Percentiles rank a stretch among this genome's conserved stretches.
These are phyloP conservation scores for Glaucomys volans DNA, from an alignment of 2,113 vertebrate genomes.

Conservation along the genomic window DNA sequence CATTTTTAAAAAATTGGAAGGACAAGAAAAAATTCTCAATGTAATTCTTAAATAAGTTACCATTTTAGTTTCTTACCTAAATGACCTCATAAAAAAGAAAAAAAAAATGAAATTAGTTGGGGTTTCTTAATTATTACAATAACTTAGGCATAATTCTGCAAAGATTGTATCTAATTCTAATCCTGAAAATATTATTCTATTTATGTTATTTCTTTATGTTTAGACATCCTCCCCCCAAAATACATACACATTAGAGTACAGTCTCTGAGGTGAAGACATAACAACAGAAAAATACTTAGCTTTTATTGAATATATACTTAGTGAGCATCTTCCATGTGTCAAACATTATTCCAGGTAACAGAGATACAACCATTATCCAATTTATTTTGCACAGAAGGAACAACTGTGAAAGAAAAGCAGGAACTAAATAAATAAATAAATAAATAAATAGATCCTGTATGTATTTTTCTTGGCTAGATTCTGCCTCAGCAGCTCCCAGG, in stretches of 20 bases:
- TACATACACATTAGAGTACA: background rate
- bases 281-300: background rate
- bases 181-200: background rate
- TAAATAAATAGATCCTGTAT: background rate
- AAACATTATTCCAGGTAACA: background rate
- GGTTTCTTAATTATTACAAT: background rate
- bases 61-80: background rate
- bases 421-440: background rate
- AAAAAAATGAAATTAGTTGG: background rate
- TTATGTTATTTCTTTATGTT: background rate
- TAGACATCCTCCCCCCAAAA: background rate
- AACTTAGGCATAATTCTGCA: background rate
- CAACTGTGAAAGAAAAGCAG: background rate
- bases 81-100: background rate
- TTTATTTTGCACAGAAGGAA: background rate
- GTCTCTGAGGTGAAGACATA: background rate
- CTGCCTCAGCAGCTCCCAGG: too few relatives aligned
- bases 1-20: background rate
- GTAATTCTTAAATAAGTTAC: background rate
- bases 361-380: background rate
- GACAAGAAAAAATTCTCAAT: background rate
- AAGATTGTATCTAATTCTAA: background rate
- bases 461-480: background rate
- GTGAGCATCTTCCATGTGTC: background rate
- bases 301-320: background rate